Evolutionary conservation across 2,888 invertebrate species (phyloP).

Genomic region (Sialis lutaria): DNA sequence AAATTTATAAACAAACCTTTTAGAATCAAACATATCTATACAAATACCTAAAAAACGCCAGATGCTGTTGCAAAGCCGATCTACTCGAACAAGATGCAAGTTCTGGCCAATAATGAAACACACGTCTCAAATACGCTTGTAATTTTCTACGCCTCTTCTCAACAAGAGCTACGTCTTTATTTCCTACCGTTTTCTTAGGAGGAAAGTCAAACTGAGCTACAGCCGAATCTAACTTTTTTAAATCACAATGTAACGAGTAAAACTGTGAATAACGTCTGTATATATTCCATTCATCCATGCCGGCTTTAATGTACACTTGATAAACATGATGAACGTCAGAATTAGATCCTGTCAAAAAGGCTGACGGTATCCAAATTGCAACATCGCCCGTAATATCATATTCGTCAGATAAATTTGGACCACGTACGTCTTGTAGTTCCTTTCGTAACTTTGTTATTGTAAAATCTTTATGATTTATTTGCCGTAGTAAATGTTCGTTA

Average conservation of each 20-base stretch:
- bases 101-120: conserved; percentile 64
- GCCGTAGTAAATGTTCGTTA: conserved; percentile 62
- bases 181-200: conserved; percentile 85
- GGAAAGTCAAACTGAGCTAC: conserved; percentile 79
- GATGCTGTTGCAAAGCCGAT: conserved; percentile 55
- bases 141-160: conserved; percentile 71
- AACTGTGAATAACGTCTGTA: conserved; percentile 90
- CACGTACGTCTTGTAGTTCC: conserved; percentile 47
- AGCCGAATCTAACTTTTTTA: conserved; percentile 67
- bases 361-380: conserved; percentile 75
- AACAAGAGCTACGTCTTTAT: conserved; percentile 73
- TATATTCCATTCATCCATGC: conserved; percentile 89
- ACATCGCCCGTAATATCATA: conserved; percentile 35
- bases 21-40: neutral
- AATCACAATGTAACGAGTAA: conserved; percentile 62
- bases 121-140: conserved; percentile 73
- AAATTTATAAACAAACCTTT: neutral
- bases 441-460: conserved; percentile 37
- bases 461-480: conserved; percentile 44
- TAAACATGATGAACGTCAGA: conserved; percentile 77
- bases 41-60: conserved; percentile 73
- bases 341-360: conserved; percentile 55
- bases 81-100: conserved; percentile 60
- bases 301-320: conserved; percentile 63
- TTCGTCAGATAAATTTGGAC: conserved; percentile 36